A percentile compares a stretch with the other conserved stretches of the same genome.
phyloP scores from a whole-genome alignment of 2,888 invertebrate species.

The Caenorhabditis sp. region DNA sequence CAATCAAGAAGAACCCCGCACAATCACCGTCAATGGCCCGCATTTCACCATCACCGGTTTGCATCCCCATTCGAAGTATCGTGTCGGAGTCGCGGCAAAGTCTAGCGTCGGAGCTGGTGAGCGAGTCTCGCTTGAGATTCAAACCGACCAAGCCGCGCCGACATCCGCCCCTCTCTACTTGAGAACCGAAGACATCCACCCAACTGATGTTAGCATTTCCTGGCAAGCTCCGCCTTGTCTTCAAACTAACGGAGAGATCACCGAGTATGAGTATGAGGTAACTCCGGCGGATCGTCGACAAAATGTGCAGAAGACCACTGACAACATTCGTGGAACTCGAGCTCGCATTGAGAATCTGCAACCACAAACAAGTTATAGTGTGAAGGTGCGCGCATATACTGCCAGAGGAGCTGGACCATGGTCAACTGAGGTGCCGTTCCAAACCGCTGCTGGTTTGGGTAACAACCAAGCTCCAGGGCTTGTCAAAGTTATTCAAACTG shows the following conservation, averaged over 20 bases:
- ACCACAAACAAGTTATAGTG: constrained; percentile 67
- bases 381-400: constrained; percentile 69
- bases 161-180: constrained; percentile 66
- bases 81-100: constrained; percentile 69
- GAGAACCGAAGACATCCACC: constrained; percentile 57
- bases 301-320: constrained; percentile 57
- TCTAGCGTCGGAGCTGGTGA: constrained; percentile 65
- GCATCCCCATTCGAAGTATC: constrained; percentile 69
- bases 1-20: constrained; percentile 57
- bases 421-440: constrained; percentile 65
- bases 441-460: constrained; percentile 55
- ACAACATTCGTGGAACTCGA: constrained; percentile 63
- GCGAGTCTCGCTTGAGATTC: constrained; percentile 61
- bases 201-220: constrained; percentile 54
- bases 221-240: constrained; percentile 71
- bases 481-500: constrained; percentile 62
- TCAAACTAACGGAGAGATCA: constrained; percentile 70
- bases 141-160: constrained; percentile 67
- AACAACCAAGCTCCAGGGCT: constrained; percentile 39
- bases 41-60: constrained; percentile 66
- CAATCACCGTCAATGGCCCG: constrained; percentile 59
- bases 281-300: constrained; percentile 59
- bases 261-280: constrained; percentile 71
- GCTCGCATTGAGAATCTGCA: constrained; percentile 64
- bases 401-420: constrained; percentile 70